These are phyloP conservation scores for Beroe ovata DNA, from an alignment of 37 sponge, comb jelly and placozoan genomes.

Conservation along the genomic window DNA sequence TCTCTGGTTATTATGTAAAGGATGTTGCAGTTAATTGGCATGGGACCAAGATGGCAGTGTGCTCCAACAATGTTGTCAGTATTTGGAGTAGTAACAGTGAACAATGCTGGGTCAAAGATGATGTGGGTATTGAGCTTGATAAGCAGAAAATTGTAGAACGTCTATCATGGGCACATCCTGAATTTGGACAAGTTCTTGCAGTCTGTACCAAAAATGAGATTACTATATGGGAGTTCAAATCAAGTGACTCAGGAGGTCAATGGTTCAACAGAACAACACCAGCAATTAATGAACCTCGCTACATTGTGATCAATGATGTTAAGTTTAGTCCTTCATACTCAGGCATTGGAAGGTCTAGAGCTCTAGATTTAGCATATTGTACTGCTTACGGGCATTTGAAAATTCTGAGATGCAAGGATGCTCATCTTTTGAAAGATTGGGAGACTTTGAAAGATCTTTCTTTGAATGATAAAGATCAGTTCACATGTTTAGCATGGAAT, in stretches of 20 bases:
- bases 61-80: conserved; percentile 5
- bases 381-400: conserved; percentile 20
- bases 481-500: conserved; percentile 27
- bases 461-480: background rate
- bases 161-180: conserved; percentile 95
- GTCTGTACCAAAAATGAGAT: conserved; percentile 95
- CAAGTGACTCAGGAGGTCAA: background rate
- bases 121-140: conserved; percentile 24
- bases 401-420: conserved; percentile 37
- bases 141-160: conserved; percentile 75
- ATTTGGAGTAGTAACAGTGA: conserved; percentile 22
- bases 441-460: conserved; percentile 5
- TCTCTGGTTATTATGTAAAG: conserved; percentile 5
- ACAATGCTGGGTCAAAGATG: conserved; percentile 5
- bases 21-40: conserved; percentile 55
- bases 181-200: conserved; percentile 96
- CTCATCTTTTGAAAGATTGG: conserved; percentile 33
- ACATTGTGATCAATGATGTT: conserved; percentile 33
- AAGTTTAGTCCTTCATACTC: conserved; percentile 32
- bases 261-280: conserved; percentile 39
- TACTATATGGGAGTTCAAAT: conserved; percentile 82
- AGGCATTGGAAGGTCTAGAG: background rate
- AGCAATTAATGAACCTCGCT: conserved; percentile 11
- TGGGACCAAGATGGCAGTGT: conserved; percentile 47
- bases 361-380: conserved; percentile 37